A percentile compares a stretch with the other conserved stretches of the same genome.
These are phyloP conservation scores for Scomber colias DNA, from an alignment of 2,113 vertebrate species.

Conservation along the genomic window DNA sequence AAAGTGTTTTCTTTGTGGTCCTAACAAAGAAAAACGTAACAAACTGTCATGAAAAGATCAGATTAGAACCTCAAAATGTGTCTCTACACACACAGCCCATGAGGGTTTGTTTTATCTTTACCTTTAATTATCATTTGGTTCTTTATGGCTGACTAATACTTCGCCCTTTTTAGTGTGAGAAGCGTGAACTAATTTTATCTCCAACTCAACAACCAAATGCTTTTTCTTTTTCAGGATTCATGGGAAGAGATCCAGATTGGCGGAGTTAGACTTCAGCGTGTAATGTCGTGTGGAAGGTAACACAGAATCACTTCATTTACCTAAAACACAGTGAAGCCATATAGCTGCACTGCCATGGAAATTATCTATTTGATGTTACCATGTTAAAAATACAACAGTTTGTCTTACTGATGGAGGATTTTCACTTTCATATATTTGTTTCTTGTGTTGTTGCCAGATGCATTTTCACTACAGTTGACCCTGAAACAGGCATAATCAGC, in stretches of 20 bases:
- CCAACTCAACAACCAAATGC: constrained; percentile 55
- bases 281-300: constrained; percentile 93
- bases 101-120: constrained; percentile 20
- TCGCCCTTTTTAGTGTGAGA: constrained; percentile 58
- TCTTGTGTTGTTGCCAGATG: constrained; percentile 84
- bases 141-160: constrained; percentile 57
- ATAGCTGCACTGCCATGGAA: not conserved
- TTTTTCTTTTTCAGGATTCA: constrained; percentile 86
- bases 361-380: not conserved
- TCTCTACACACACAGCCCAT: not conserved
- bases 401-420: not conserved
- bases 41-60: not conserved
- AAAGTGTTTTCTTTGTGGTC: too few species aligned
- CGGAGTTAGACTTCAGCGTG: constrained; percentile 85
- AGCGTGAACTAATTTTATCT: constrained; percentile 68
- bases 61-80: not conserved
- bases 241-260: constrained; percentile 94
- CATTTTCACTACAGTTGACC: constrained; percentile 93
- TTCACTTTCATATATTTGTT: too few species aligned
- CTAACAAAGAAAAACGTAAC: not conserved
- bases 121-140: constrained; percentile 29
- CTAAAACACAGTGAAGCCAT: not conserved
- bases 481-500: constrained; percentile 91
- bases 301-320: constrained; percentile 30
- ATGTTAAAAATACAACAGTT: not conserved